Conservation (phyloP, 2,888 invertebrate genomes). For the Macrosiphum euphorbiae region DNA sequence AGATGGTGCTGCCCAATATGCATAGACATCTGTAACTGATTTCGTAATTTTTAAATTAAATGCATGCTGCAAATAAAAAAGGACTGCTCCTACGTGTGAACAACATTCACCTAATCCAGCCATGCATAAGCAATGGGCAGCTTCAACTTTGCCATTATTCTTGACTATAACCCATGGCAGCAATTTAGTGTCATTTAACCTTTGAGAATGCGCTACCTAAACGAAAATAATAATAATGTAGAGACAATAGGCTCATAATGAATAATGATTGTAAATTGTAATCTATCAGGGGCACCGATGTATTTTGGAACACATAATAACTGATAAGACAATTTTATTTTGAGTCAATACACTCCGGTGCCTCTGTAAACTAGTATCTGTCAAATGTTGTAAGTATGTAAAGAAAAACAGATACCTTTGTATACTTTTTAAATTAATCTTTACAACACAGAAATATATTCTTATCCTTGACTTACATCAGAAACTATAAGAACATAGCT, state of each 20-base stretch:
- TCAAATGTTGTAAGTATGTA: too few relatives aligned
- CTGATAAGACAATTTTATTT: too few relatives aligned
- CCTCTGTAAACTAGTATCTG: too few relatives aligned
- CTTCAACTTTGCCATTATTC: background rate
- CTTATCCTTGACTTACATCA: too few relatives aligned
- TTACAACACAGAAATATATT: too few relatives aligned
- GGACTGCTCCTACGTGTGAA: background rate
- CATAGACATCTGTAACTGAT: constrained; percentile 8
- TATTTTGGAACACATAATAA: too few relatives aligned
- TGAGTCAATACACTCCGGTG: too few relatives aligned
- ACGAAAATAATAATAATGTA: background rate
- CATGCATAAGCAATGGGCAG: background rate
- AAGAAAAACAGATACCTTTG: too few relatives aligned
- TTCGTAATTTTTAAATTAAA: background rate
- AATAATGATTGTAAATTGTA: too few relatives aligned
- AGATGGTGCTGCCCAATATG: background rate
- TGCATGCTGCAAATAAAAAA: background rate
- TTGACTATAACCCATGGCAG: background rate
- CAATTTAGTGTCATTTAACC: constrained; percentile 16
- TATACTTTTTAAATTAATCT: too few relatives aligned
- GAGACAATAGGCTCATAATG: background rate
- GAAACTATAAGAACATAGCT: too few relatives aligned
- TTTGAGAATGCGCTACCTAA: constrained; percentile 6
- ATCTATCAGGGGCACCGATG: background rate
- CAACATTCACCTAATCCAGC: constrained; percentile 28